phyloP scores from a whole-genome alignment of 2,888 invertebrate genomes.

The Sarcophaga subvicina region DNA sequence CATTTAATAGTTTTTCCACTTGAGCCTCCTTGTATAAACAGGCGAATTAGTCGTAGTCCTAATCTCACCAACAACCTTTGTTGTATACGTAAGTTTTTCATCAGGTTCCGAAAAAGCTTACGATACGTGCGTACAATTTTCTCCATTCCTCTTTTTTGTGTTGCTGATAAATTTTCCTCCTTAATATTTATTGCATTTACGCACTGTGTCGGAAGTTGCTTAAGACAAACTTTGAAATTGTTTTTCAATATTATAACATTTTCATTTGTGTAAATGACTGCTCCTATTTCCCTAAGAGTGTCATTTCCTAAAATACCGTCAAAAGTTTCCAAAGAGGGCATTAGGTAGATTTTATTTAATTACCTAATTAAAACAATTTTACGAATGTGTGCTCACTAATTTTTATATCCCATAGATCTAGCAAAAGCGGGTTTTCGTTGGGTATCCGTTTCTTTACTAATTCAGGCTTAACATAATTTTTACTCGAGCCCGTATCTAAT shows the following conservation, averaged over 20 bases:
- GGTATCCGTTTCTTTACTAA: constrained; percentile 41
- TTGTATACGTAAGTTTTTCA: constrained; percentile 47
- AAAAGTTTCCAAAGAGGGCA: constrained; percentile 49
- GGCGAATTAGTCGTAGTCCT: constrained; percentile 35
- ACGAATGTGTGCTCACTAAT: constrained; percentile 40
- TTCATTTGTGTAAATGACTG: constrained; percentile 40
- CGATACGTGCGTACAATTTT: constrained; percentile 21
- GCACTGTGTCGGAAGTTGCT: background rate
- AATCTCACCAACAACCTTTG: constrained; percentile 48
- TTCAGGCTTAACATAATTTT: constrained; percentile 35
- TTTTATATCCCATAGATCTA: constrained; percentile 39
- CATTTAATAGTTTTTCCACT: constrained; percentile 32
- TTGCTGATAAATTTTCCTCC: constrained; percentile 14
- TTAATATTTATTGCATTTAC: constrained; percentile 39
- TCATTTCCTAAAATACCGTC: constrained; percentile 55
- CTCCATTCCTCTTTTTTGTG: constrained; percentile 15
- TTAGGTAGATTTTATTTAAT: constrained; percentile 46
- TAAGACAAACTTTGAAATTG: constrained; percentile 2
- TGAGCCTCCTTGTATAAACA: constrained; percentile 39
- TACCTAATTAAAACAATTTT: constrained; percentile 47
- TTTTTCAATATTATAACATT: constrained; percentile 50
- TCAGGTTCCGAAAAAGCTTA: constrained; percentile 36
- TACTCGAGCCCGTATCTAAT: constrained; percentile 1
- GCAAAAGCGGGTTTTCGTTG: constrained; percentile 42
- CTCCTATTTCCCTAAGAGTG: constrained; percentile 45